Percentiles rank a stretch among this genome's conserved stretches.
phyloP scores from a whole-genome alignment of 2,113 vertebrate species.

The Sciurus niger region DNA sequence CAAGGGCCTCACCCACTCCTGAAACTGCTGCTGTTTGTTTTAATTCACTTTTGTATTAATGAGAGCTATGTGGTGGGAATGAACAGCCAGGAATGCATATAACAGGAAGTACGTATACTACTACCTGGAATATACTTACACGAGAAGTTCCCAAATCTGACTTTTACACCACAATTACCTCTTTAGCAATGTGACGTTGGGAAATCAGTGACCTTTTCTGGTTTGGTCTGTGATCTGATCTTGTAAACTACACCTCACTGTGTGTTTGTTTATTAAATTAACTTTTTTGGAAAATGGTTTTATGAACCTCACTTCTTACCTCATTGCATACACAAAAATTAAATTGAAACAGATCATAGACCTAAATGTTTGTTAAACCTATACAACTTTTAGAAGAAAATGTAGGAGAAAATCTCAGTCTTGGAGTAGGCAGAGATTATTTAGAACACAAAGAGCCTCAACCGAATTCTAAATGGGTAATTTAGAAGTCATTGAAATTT shows the following conservation, averaged over 20 bases:
- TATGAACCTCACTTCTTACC: neutral
- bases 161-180: neutral
- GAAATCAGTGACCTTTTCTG: neutral
- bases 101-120: neutral
- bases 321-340: neutral
- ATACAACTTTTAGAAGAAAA: neutral
- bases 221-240: neutral
- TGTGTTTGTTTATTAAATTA: neutral
- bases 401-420: neutral
- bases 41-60: neutral
- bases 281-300: neutral
- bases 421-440: neutral
- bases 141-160: neutral
- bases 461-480: neutral
- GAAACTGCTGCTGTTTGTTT: neutral
- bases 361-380: neutral
- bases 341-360: neutral
- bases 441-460: neutral
- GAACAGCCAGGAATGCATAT: neutral
- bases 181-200: neutral
- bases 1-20: too few relatives aligned
- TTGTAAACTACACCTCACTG: neutral
- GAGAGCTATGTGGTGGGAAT: neutral
- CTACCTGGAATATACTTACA: neutral
- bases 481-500: neutral